phyloP scores from a whole-genome alignment of 2,888 invertebrate species.

The Tachystola acroxantha region DNA sequence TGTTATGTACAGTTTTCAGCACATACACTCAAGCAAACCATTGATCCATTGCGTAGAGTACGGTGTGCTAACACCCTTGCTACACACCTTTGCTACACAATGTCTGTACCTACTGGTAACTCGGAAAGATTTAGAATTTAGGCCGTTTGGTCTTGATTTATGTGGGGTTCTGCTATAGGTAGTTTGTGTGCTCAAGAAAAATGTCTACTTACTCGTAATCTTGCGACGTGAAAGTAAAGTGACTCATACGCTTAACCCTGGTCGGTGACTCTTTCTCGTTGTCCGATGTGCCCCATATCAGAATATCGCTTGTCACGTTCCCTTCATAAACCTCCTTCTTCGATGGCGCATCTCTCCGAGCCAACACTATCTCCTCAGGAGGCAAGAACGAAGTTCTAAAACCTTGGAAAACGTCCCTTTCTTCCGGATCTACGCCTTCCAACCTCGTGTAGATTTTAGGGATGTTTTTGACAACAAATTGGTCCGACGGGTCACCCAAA shows the following conservation, averaged over 20 bases:
- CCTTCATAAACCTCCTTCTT: slow-evolving; percentile 36
- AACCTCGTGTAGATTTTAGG: slow-evolving; percentile 53
- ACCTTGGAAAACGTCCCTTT: slow-evolving; percentile 79
- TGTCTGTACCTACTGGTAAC: no score
- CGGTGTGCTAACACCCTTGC: no score
- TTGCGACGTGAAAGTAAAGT: slow-evolving; percentile 40
- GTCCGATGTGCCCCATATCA: slow-evolving; percentile 40
- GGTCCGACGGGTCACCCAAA: slow-evolving; percentile 54
- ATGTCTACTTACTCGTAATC: slow-evolving; percentile 48
- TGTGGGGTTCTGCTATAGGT: no score
- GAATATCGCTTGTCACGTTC: slow-evolving; percentile 46
- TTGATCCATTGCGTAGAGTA: no score
- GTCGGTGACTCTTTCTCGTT: slow-evolving; percentile 29
- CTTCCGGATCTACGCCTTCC: slow-evolving; percentile 70
- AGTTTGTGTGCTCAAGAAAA: no score
- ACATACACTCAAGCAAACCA: no score
- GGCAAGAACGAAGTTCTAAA: slow-evolving; percentile 81
- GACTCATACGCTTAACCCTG: slow-evolving; percentile 56
- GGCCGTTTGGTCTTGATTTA: no score
- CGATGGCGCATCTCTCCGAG: slow-evolving; percentile 29
- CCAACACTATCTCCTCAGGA: slow-evolving; percentile 65
- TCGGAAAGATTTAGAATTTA: no score
- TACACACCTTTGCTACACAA: no score
- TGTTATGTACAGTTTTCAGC: no score
- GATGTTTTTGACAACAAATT: slow-evolving; percentile 50